phyloP scores from a whole-genome alignment of 2,113 vertebrate species.

The Pachypanchax playfairii region DNA sequence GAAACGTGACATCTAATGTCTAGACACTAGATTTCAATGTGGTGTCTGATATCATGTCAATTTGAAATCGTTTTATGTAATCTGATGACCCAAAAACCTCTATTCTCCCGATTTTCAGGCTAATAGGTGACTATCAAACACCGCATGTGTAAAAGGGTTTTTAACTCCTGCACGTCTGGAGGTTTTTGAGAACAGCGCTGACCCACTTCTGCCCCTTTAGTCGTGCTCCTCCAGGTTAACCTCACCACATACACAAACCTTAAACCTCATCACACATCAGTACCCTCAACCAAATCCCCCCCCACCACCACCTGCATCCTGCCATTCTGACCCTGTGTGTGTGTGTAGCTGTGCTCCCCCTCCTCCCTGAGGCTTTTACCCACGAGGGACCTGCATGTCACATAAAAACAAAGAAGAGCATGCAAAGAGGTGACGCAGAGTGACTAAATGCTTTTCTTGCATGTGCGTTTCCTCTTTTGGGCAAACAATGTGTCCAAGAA shows the following conservation, averaged over 20 bases:
- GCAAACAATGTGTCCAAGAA: neutral
- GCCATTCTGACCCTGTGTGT: constrained; percentile 20
- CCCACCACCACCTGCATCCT: constrained; percentile 40
- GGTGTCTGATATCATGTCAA: constrained; percentile 8
- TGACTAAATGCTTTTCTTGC: neutral
- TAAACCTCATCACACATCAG: constrained; percentile 15
- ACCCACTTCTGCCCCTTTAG: constrained; percentile 54
- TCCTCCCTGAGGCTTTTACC: constrained; percentile 8
- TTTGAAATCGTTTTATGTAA: constrained; percentile 19
- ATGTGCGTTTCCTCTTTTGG: neutral
- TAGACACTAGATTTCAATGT: constrained; percentile 30
- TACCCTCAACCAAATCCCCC: constrained; percentile 18
- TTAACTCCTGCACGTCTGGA: constrained; percentile 29
- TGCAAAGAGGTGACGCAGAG: neutral
- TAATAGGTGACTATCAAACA: neutral
- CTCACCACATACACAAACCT: constrained; percentile 13
- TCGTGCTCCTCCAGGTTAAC: constrained; percentile 47
- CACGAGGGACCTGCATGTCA: constrained; percentile 11
- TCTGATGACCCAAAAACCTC: constrained; percentile 8
- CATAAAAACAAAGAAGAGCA: neutral
- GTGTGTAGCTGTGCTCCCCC: neutral
- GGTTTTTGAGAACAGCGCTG: constrained; percentile 55
- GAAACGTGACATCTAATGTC: no score
- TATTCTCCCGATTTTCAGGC: neutral
- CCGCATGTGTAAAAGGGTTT: neutral